Evolutionary conservation across 2,113 vertebrate species (phyloP).

Genomic region (Echinops telfairi): DNA sequence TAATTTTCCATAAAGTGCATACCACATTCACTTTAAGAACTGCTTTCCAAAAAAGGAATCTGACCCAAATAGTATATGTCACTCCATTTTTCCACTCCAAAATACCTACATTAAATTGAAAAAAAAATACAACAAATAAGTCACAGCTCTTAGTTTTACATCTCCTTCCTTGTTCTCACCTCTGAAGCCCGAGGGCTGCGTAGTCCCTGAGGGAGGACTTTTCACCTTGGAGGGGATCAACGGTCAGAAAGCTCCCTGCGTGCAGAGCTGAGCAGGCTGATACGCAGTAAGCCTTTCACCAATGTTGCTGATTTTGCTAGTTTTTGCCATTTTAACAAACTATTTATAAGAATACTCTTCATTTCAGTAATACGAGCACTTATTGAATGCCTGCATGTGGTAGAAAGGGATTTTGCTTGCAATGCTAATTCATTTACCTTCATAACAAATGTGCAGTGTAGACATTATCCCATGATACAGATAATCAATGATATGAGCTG

Average conservation of each 20-base stretch:
- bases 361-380: neutral
- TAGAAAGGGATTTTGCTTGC: neutral
- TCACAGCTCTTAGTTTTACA: neutral
- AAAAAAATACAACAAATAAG: neutral
- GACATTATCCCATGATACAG: neutral
- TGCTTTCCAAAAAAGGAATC: neutral
- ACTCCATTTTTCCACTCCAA: neutral
- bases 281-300: neutral
- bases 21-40: neutral
- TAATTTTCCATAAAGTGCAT: neutral
- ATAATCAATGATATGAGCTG: neutral
- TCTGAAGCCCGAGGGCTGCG: neutral
- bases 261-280: neutral
- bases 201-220: slow-evolving; percentile 3
- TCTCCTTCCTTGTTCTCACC: fast-evolving
- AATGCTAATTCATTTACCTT: neutral
- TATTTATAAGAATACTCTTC: neutral
- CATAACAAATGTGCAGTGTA: neutral
- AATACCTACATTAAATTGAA: slow-evolving; percentile 3
- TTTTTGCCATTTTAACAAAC: neutral
- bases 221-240: neutral
- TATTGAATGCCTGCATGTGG: neutral
- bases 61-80: neutral
- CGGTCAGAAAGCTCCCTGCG: neutral
- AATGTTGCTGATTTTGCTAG: neutral